Base-by-base conservation (phyloP, 2,888 invertebrate genomes). In the Apamea monoglypha region DNA sequence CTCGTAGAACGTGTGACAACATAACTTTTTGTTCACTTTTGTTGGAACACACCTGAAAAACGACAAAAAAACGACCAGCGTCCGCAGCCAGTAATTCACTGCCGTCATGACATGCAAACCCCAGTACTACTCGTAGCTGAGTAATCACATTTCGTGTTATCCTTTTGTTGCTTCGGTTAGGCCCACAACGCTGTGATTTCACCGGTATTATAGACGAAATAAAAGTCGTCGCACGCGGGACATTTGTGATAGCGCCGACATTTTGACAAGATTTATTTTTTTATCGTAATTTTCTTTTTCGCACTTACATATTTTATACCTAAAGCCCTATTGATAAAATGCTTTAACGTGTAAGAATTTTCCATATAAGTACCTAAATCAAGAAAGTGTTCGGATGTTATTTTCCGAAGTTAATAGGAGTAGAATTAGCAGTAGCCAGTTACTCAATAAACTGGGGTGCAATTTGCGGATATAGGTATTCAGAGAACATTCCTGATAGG, bases 81-180 rank as follows among this genome's bases (percentile, higher is more conserved):
- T 90, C 91, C 88, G 82, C 82, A 87, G 88, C 87, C 90, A 91
- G 95, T 96, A 95, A 95, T 94, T 96, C 95, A 95, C 93, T 93
- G 92, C 91, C 91, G 93, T 91, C 95, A 94, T 94, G 94, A 94
- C 95, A 94, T 94, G 94, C 94, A 94, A 94, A 94, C 94, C 89
- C 91, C 89, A 87, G 92, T 91, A 91, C 92, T 91, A 91, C 88
- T 84, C 81, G 89, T 63, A 53, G 92, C 94, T 94, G 95, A 94
- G 94, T 96, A 96, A 95, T 96, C 94, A 95, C 96, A 94, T 95
- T 95, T 94, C 95, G 92, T 95, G 95, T 93, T 92, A 92, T 94
- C 94, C 94, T 93, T 96, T 96, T 96, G 95, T 95, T 92, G 90
- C 88, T 92, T 92, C 92, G 88, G 91, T 90, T 90, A 92, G 90